These are phyloP conservation scores for Samia ricini DNA, from an alignment of 1,140 invertebrate genomes.

Conservation along the genomic window DNA sequence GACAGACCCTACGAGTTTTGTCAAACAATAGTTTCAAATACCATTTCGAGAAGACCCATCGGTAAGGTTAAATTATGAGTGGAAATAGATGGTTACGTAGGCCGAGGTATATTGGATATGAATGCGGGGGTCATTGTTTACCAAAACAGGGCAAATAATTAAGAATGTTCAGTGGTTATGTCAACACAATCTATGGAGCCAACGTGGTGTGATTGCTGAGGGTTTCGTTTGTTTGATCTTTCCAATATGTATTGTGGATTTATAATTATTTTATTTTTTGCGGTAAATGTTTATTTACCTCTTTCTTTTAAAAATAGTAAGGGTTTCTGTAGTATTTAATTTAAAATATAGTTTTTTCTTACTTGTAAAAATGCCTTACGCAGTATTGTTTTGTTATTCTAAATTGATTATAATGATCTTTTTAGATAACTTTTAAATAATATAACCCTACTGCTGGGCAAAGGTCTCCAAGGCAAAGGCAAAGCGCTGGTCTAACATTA, in stretches of 20 bases:
- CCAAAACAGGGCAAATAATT: constrained; percentile 71
- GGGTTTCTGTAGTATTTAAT: not conserved
- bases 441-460: too few relatives aligned
- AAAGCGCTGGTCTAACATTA: too few relatives aligned
- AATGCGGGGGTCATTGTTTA: constrained; percentile 63
- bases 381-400: not conserved
- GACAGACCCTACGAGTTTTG: constrained; percentile 55
- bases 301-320: constrained; percentile 18
- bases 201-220: constrained; percentile 41
- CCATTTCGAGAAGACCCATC: constrained; percentile 43
- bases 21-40: constrained; percentile 61
- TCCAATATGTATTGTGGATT: constrained; percentile 46
- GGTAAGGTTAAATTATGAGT: not conserved
- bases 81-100: constrained; percentile 19
- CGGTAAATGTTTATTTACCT: constrained; percentile 29
- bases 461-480: too few relatives aligned
- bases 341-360: not conserved
- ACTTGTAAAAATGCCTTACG: not conserved
- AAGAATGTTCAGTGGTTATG: constrained; percentile 75
- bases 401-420: too few relatives aligned
- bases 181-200: constrained; percentile 55
- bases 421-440: too few relatives aligned
- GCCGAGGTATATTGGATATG: constrained; percentile 24
- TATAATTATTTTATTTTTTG: constrained; percentile 49
- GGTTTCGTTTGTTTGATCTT: constrained; percentile 60